These are phyloP conservation scores for Crocodylus rhombifer DNA, from an alignment of 2,797 vertebrate species.

Conservation along the genomic window DNA sequence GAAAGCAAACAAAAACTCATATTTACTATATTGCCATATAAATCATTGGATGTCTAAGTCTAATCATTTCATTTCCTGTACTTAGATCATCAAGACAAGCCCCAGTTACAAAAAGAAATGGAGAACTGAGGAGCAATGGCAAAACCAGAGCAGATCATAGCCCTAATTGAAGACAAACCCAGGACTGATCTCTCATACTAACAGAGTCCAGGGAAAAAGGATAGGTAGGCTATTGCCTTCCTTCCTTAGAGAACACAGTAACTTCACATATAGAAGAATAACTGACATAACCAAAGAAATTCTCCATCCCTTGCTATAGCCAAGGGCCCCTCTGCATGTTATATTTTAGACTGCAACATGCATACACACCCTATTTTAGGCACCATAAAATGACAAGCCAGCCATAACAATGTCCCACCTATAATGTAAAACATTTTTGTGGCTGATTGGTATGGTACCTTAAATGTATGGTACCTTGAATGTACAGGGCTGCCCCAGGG, in stretches of 20 bases:
- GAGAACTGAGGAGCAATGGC: background rate
- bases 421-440: no score
- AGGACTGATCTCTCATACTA: background rate
- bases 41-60: background rate
- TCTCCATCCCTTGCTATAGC: no score
- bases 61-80: background rate
- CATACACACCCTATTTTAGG: no score
- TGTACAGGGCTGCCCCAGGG: no score
- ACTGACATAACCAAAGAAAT: no score
- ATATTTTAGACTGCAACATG: no score
- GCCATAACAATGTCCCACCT: no score
- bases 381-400: no score
- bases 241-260: background rate
- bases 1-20: slow-evolving; percentile 18
- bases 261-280: no score
- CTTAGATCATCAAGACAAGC: background rate
- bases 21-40: background rate
- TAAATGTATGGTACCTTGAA: no score
- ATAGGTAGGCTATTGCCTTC: background rate
- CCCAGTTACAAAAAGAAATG: background rate
- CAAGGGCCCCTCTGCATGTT: no score
- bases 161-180: background rate
- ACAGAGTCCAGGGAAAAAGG: background rate
- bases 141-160: background rate
- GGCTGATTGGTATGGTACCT: no score